Base-by-base conservation (phyloP, 2,113 vertebrate genomes). In the Hystrix cristata region DNA sequence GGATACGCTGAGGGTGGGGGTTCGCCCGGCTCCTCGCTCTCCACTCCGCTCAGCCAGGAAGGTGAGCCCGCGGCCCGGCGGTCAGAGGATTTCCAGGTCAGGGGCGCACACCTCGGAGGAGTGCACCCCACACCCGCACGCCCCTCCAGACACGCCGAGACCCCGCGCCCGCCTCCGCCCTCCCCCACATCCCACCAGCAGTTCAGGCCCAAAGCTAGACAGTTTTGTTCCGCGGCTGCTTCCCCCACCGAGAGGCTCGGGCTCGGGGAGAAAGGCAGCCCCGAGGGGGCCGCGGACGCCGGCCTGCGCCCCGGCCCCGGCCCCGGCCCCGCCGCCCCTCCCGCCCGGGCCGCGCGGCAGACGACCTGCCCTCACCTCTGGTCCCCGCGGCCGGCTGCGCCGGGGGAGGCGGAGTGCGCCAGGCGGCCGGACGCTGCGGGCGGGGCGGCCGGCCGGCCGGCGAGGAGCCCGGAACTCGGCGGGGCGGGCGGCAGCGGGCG, bases 381-480 rank as follows among this genome's bases (percentile, higher is more conserved):
- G 97, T 96, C 95, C 95, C 59, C 95, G 95, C 88, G 87, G 91
- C 90, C 59, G 53, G 92, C 97, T 79, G 94, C 85, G 94, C 93
- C 87, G 95, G 65, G 90, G 95, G 86, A 97, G 96, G 96, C 93
- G 91, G 95, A 96, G 93, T 89, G 89, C 97, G 48, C 97, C 12
- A 92, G 92, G 92, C 96, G 46, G 94, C 71, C 19, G 15, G 91
- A 69, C 89, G 90, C 94, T 96, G 97, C 97, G 94, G 80, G 94
- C 90, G 71, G 43, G 59, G 60, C 93, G 89, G 94, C 65, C 89
- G 25, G 55, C 43, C 53, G 84, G 92, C 69, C 69, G 69, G 0
- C 94, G 87, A 93, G 79, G 89, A 95, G 95, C 97, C 96, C 95
- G 96, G 96, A 97, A 97, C 97, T 96, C 97, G 25, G 96, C 71